These are phyloP conservation scores for Orthosia incerta DNA, from an alignment of 2,888 invertebrate genomes.

Conservation along the genomic window DNA sequence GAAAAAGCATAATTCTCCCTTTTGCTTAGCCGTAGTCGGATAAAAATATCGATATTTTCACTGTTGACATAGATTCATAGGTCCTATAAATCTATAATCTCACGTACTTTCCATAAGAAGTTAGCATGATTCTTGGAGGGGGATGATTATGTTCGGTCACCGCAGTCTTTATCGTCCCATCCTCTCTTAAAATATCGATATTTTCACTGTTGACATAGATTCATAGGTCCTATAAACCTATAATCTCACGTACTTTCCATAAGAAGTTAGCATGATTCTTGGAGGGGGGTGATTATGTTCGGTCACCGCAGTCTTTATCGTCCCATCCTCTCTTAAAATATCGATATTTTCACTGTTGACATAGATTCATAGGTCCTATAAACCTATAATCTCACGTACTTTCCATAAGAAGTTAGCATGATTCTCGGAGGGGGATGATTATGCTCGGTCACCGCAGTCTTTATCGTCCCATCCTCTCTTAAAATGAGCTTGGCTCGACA, in stretches of 20 bases:
- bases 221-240: not conserved
- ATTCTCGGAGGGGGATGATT: constrained; percentile 68
- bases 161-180: constrained; percentile 58
- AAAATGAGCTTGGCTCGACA: constrained; percentile 69
- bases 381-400: constrained; percentile 8
- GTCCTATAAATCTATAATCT: not conserved
- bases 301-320: constrained; percentile 45
- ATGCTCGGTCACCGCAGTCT: constrained; percentile 57
- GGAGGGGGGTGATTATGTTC: constrained; percentile 70
- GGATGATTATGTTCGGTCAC: constrained; percentile 66
- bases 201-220: no score
- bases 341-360: no score
- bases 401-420: constrained; percentile 22
- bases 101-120: constrained; percentile 24
- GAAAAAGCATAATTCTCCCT: no score
- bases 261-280: constrained; percentile 23
- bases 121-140: constrained; percentile 55
- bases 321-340: constrained; percentile 58
- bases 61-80: no score
- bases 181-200: constrained; percentile 48
- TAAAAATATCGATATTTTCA: no score
- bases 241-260: constrained; percentile 31
- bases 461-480: constrained; percentile 56
- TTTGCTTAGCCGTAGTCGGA: no score
- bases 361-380: no score